phyloP scores from a whole-genome alignment of 64 coral and sea anemone species.

The Montipora sp. region DNA sequence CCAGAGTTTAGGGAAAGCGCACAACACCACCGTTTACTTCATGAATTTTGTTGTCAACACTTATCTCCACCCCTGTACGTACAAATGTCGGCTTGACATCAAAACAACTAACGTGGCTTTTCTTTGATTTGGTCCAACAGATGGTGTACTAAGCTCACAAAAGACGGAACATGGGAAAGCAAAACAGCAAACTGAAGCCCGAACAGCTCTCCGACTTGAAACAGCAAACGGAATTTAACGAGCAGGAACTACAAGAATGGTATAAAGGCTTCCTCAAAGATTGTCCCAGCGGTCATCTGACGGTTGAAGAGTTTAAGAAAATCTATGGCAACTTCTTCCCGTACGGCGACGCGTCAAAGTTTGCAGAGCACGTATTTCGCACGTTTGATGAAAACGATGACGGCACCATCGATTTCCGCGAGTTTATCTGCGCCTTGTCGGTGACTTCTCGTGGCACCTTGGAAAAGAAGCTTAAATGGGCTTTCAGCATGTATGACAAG shows the following conservation, averaged over 20 bases:
- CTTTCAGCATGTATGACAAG: constrained; percentile 87
- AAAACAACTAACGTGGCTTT: no score
- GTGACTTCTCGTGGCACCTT: constrained; percentile 77
- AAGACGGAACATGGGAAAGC: constrained; percentile 68
- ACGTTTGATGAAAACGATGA: constrained; percentile 75
- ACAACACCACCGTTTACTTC: no score
- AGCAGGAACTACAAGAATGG: constrained; percentile 78
- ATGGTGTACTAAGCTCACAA: not conserved
- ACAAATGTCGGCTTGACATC: no score
- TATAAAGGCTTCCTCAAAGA: constrained; percentile 85
- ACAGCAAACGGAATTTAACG: constrained; percentile 61
- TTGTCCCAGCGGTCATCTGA: constrained; percentile 61
- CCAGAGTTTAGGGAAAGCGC: no score
- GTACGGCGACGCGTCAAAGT: constrained; percentile 79
- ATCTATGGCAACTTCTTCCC: constrained; percentile 86
- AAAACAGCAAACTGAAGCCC: constrained; percentile 82
- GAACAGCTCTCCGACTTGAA: constrained; percentile 57
- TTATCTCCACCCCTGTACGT: no score
- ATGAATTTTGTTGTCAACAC: no score
- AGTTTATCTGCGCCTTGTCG: constrained; percentile 80
- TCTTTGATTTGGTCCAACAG: not conserved
- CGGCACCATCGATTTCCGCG: constrained; percentile 75
- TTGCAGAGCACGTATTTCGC: constrained; percentile 82
- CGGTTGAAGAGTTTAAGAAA: constrained; percentile 80
- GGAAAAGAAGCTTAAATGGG: constrained; percentile 83